These are phyloP conservation scores for fruit fly (Drosophila melanogaster) DNA, from an alignment of 1,140 invertebrate species.

Conservation along the genomic window Release_6_plus_ISO1_MT NT_033777.3:17355501-17356000, in stretches of 20 bases:
- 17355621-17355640: too few relatives aligned
- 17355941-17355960: constrained; percentile 67
- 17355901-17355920: constrained; percentile 23
- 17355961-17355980: constrained; percentile 44
- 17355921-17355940: constrained; percentile 36
- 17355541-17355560: constrained; percentile 7
- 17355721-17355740: not conserved
- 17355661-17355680: not conserved
- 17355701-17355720: too few relatives aligned
- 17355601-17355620: too few relatives aligned
- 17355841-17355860: constrained; percentile 22
- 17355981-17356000: constrained; percentile 2
- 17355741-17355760: not conserved
- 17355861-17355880: constrained; percentile 49
- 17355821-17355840: constrained; percentile 20
- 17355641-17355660: too few relatives aligned
- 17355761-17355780: not conserved
- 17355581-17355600: not conserved
- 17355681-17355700: not conserved
- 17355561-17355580: not conserved
- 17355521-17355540: constrained; percentile 1
- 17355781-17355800: not conserved
- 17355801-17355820: constrained; percentile 10
- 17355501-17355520: constrained; percentile 34
- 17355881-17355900: constrained; percentile 18